Evolutionary conservation across 2,888 invertebrate species (phyloP).

Genomic region (Empis stercorea): DNA sequence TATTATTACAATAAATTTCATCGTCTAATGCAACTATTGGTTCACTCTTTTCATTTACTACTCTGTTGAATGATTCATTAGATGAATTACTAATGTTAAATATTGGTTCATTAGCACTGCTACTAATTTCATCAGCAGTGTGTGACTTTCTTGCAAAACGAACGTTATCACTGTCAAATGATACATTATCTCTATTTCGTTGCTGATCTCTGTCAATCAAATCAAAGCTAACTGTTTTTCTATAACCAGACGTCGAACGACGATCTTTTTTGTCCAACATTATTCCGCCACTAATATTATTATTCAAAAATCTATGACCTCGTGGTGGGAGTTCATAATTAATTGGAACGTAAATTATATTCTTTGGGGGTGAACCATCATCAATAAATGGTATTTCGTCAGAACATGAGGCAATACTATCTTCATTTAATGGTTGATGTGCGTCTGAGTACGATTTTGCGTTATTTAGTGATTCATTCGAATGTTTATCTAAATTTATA

Average conservation of each 20-base stretch:
- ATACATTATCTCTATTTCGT: slow-evolving; percentile 8
- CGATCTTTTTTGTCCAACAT: slow-evolving; percentile 17
- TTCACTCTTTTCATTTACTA: slow-evolving; percentile 17
- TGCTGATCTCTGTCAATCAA: slow-evolving; percentile 18
- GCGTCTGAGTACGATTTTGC: slow-evolving; percentile 26
- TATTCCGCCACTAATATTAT: slow-evolving; percentile 15
- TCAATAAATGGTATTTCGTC: slow-evolving; percentile 37
- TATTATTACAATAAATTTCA: neutral
- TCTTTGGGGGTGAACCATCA: slow-evolving; percentile 29
- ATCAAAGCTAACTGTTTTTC: slow-evolving; percentile 36
- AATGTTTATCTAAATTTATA: slow-evolving; percentile 17
- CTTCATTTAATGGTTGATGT: slow-evolving; percentile 34
- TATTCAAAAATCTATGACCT: neutral
- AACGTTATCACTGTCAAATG: slow-evolving; percentile 2
- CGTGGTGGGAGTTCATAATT: too few species aligned
- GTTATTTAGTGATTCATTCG: slow-evolving; percentile 23
- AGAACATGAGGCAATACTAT: slow-evolving; percentile 31
- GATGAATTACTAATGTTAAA: neutral
- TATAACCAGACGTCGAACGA: slow-evolving; percentile 19
- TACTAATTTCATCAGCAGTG: slow-evolving; percentile 29
- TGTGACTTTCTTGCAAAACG: slow-evolving; percentile 23
- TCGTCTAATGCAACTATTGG: slow-evolving; percentile 21
- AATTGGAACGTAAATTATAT: too few species aligned
- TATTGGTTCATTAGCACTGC: neutral
- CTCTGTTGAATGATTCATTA: neutral